These are phyloP conservation scores for Cotesia vestalis DNA, from an alignment of 1,140 invertebrate genomes.

Conservation along the genomic window DNA sequence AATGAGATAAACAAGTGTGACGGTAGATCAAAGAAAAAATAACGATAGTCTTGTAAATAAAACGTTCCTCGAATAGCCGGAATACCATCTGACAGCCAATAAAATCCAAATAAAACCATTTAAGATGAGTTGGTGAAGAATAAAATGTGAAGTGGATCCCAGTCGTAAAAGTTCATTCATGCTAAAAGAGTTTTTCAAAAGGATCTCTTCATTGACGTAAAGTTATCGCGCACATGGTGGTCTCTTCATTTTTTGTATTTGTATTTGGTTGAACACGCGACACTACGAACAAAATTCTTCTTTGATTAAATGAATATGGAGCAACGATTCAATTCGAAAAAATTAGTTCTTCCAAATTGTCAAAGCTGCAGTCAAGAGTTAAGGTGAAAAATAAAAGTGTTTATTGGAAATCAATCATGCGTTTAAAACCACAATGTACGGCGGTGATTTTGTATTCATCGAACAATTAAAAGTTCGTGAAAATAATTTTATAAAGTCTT, in stretches of 20 bases:
- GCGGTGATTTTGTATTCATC: no score
- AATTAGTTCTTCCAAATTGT: no score
- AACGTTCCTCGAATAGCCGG: slow-evolving; percentile 25
- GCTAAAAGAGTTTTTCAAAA: slow-evolving; percentile 20
- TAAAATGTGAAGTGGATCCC: slow-evolving; percentile 36
- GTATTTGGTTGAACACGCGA: no score
- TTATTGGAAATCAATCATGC: no score
- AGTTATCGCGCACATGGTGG: slow-evolving; percentile 18
- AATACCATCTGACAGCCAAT: slow-evolving; percentile 30
- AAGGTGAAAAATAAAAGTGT: no score
- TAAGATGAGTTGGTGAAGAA: slow-evolving; percentile 3
- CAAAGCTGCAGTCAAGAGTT: no score
- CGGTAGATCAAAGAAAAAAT: slow-evolving; percentile 36
- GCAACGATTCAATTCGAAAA: no score
- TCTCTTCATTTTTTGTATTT: not conserved
- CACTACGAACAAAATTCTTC: no score
- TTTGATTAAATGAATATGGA: no score
- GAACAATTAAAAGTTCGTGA: no score
- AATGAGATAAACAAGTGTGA: slow-evolving; percentile 25
- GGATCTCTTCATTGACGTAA: slow-evolving; percentile 24
- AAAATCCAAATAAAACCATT: slow-evolving; percentile 52
- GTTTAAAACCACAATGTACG: no score
- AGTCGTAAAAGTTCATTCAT: slow-evolving; percentile 57
- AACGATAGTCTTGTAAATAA: slow-evolving; percentile 26
- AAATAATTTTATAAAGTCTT: no score